Evolutionary conservation across 2,797 vertebrate species (phyloP).

Genomic region (Carcharodon carcharias): DNA sequence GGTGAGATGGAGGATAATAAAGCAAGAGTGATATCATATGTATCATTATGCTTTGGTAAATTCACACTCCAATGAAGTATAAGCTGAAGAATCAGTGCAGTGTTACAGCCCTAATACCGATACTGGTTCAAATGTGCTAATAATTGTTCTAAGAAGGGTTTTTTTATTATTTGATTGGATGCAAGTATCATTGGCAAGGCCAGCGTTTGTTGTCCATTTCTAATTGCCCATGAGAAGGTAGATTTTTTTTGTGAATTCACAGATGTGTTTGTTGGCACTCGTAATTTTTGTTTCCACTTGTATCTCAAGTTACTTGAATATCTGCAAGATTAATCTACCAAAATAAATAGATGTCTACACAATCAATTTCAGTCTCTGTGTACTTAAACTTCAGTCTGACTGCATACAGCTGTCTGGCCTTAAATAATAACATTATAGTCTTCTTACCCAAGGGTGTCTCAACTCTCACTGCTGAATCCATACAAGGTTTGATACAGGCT

Average conservation of each 20-base stretch:
- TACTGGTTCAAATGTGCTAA: not conserved
- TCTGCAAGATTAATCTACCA: constrained; percentile 13
- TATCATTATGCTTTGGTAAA: not conserved
- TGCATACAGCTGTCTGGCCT: not conserved
- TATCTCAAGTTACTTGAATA: constrained; percentile 3
- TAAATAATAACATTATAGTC: constrained; percentile 29
- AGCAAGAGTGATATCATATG: not conserved
- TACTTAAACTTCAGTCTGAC: constrained; percentile 7
- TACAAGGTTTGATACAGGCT: not conserved
- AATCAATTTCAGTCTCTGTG: constrained; percentile 2
- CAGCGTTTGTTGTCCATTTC: too few relatives aligned
- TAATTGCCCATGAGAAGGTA: too few relatives aligned
- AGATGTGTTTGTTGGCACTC: not conserved
- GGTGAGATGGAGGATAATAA: not conserved
- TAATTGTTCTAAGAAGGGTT: too few relatives aligned
- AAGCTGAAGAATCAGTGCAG: not conserved
- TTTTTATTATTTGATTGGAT: too few relatives aligned
- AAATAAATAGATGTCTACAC: constrained; percentile 28
- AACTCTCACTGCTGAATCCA: not conserved
- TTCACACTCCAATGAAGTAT: not conserved
- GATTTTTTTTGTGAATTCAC: too few relatives aligned
- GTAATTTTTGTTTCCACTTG: constrained; percentile 10
- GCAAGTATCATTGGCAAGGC: too few relatives aligned
- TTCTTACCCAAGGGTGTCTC: not conserved
- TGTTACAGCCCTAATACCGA: not conserved